Base-by-base conservation (phyloP, 1,140 invertebrate genomes). In the Adoxophyes honmai region DNA sequence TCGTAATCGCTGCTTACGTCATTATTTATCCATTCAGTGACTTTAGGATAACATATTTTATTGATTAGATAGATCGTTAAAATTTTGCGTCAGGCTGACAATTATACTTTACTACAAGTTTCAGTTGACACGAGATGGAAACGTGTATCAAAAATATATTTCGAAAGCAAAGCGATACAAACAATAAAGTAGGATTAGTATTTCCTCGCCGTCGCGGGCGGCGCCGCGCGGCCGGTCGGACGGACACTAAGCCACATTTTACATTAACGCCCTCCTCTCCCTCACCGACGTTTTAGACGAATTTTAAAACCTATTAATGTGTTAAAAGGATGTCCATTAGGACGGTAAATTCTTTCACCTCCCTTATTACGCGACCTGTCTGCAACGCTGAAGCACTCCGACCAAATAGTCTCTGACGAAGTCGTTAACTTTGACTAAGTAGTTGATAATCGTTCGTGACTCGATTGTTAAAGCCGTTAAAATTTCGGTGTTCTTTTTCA, bases 241-340 rank as follows among this genome's bases (percentile, higher is more conserved):
- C 42, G 21, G 42, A n/a, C 6, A 28, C 16, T 48, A 48, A 48
- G 52, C 53, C 36, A 18, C 53, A 38, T 55, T 55, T 55, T 55
- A 34, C 53, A 55, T 55, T 55, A 55, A 28, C 36, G 53, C 34
- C 42, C 16, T 18, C 21, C 42, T n/a, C n/a, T 11, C 14, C 36
- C 42, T 28, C 53, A 55, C 34, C 52, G 21, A 35, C 36, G 34
- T 28, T 48, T 55, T 55, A 55, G 53, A 55, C 34, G 53, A 38
- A 55, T 55, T 55, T 55, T 39, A 55, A 55, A 55, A 55, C 53
- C 53, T 38, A 55, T 55, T 55, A 55, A 55, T 55, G 53, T 39
- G 53, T 55, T 36, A 37, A 38, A 55, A 53, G 53, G 53, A 55
- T 55, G 53, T 55, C 53, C 53, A 55, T 55, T 55, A 55, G 53